phyloP scores from a whole-genome alignment of 35 echinoderm and acorn worm genomes.

The Ophiothrix spiculata region DNA sequence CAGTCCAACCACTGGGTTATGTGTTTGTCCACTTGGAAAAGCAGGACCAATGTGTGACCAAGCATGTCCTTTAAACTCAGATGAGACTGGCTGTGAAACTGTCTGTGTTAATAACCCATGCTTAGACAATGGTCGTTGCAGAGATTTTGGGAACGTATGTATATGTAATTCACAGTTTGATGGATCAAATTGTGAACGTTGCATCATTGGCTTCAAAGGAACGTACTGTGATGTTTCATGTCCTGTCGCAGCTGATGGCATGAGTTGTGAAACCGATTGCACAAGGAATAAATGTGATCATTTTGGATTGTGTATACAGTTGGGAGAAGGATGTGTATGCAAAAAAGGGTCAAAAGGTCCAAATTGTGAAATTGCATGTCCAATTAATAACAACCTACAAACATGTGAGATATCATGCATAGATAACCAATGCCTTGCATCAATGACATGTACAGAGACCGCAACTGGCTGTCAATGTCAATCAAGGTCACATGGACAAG shows the following conservation, averaged over 20 bases:
- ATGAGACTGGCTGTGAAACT: neutral
- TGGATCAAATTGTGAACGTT: neutral
- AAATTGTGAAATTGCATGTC: neutral
- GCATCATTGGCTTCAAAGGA: neutral
- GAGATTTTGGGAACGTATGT: neutral
- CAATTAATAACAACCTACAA: neutral
- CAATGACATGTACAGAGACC: neutral
- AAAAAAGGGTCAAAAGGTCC: neutral
- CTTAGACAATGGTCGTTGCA: neutral
- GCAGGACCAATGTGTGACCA: neutral
- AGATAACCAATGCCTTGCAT: neutral
- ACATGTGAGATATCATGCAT: neutral
- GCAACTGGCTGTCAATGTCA: neutral
- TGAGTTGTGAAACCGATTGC: neutral
- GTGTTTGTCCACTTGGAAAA: neutral
- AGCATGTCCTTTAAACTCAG: neutral
- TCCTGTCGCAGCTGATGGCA: neutral
- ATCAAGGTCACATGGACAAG: neutral
- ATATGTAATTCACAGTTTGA: neutral
- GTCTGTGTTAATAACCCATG: neutral
- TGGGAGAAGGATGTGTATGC: neutral
- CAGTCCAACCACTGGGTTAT: neutral
- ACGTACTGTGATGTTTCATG: neutral
- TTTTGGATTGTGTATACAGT: neutral
- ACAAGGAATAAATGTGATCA: neutral